Evolutionary conservation across 2,113 vertebrate genomes (phyloP), one percentile per base, ranked within the genome.

Genomic region (Tenrec ecaudatus): DNA sequence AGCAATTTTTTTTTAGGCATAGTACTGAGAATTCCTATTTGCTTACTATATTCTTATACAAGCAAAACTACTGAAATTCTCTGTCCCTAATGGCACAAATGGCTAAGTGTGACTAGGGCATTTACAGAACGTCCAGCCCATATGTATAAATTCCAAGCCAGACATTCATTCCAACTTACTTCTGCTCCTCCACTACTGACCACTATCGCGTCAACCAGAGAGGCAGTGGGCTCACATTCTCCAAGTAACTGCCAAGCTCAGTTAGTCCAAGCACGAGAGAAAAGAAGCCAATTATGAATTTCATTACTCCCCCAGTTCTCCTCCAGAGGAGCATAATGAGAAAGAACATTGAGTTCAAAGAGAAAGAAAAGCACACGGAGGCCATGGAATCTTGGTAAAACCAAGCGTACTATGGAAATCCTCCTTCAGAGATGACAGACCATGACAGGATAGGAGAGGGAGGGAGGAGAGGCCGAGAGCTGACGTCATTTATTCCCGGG

Each of bases 211-310:
- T 53, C 38, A 60, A 62, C 25, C 43, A 8, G 0, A 84, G n/a
- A 93, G 77, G 80, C 2, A 69, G 3, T 62, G 73, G 19, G 38
- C 38, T 58, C 22, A 68, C 86, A 43, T 60, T 89, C 6, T 86
- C 82, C 86, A 43, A 29, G 14, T 25, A 25, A 75, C 14, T 89
- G 0, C 29, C 33, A 95, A 58, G 29, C n/a, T 88, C 40, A 92
- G 69, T 23, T 79, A 90, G 11, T 82, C n/a, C 86, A 75, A 58
- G 31, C 11, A 78, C 33, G 6, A 4, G 71, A 73, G 86, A 20
- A 95, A 91, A 95, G n/a, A 2, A 92, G 69, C 12, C 68, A 89
- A 76, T 84, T 33, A 93, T 38, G 12, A 91, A 95, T 91, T 81
- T 94, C 33, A 87, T 60, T n/a, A 81, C 68, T 92, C 92, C 81